Conservation (phyloP, 2,888 invertebrate species). For the Agrilus mali region DNA sequence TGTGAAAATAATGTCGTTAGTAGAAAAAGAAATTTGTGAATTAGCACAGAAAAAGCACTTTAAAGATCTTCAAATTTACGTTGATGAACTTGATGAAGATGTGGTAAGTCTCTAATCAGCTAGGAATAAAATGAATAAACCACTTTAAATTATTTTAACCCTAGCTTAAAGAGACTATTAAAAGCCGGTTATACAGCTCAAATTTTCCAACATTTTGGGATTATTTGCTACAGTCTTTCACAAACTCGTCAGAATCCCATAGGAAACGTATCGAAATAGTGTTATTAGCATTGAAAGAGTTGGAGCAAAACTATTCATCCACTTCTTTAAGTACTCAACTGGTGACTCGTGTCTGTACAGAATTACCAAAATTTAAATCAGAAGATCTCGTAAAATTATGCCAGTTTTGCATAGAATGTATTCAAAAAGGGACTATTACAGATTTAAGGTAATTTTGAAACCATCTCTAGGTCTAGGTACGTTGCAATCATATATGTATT, state of each 20-base stretch:
- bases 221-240: slow-evolving; percentile 25
- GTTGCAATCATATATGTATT: not conserved
- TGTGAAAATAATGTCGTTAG: slow-evolving; percentile 6
- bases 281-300: slow-evolving; percentile 20
- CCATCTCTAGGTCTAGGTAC: not conserved
- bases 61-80: slow-evolving; percentile 17
- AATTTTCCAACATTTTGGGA: slow-evolving; percentile 25
- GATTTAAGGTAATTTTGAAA: slow-evolving; percentile 31
- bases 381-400: slow-evolving; percentile 42
- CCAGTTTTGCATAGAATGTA: slow-evolving; percentile 41
- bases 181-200: slow-evolving; percentile 16
- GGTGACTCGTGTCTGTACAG: slow-evolving; percentile 36
- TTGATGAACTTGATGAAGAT: slow-evolving; percentile 14
- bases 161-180: slow-evolving; percentile 20
- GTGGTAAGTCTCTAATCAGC: slow-evolving; percentile 14
- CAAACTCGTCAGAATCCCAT: slow-evolving; percentile 19
- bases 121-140: not conserved
- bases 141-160: slow-evolving; percentile 6
- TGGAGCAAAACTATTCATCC: slow-evolving; percentile 21
- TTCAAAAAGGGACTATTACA: slow-evolving; percentile 38
- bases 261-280: slow-evolving; percentile 23
- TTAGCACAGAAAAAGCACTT: slow-evolving; percentile 21
- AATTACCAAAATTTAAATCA: slow-evolving; percentile 38
- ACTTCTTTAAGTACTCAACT: slow-evolving; percentile 35
- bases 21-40: slow-evolving; percentile 18